These are phyloP conservation scores for Spialia ferax DNA, from an alignment of 2,888 invertebrate species.

Conservation along the genomic window DNA sequence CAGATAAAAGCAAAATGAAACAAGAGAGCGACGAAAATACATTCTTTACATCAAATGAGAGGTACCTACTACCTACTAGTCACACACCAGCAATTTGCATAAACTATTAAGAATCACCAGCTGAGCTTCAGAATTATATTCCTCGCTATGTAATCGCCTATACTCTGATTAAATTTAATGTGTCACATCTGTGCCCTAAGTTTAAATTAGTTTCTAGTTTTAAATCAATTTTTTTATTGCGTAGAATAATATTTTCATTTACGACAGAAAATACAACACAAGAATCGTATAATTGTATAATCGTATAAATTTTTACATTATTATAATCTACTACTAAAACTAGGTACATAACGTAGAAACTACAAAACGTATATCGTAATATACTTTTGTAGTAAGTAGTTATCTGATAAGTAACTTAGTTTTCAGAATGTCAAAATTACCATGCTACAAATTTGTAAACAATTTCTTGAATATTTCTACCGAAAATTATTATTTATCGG, in stretches of 20 bases:
- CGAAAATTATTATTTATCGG: background rate
- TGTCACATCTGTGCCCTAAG: constrained; percentile 27
- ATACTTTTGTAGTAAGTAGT: too few species aligned
- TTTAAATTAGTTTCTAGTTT: constrained; percentile 20
- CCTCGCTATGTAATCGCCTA: constrained; percentile 10
- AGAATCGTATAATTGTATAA: background rate
- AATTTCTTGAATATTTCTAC: too few species aligned
- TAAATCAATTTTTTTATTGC: constrained; percentile 4
- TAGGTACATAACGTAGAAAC: too few species aligned
- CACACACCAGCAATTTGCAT: constrained; percentile 65
- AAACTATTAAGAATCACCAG: constrained; percentile 82
- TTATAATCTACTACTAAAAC: too few species aligned
- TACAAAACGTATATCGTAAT: too few species aligned
- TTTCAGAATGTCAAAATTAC: too few species aligned
- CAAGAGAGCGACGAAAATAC: constrained; percentile 49
- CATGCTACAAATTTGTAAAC: too few species aligned
- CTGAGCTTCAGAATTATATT: constrained; percentile 62
- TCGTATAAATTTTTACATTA: too few species aligned
- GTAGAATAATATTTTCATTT: constrained; percentile 7
- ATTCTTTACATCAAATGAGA: constrained; percentile 25
- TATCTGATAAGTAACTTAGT: too few species aligned
- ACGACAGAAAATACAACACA: background rate
- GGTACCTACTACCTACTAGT: constrained; percentile 27
- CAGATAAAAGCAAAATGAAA: constrained; percentile 17
- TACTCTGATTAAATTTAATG: constrained; percentile 29